phyloP scores from a whole-genome alignment of 2,888 invertebrate species.

The Cyclophora punctaria region DNA sequence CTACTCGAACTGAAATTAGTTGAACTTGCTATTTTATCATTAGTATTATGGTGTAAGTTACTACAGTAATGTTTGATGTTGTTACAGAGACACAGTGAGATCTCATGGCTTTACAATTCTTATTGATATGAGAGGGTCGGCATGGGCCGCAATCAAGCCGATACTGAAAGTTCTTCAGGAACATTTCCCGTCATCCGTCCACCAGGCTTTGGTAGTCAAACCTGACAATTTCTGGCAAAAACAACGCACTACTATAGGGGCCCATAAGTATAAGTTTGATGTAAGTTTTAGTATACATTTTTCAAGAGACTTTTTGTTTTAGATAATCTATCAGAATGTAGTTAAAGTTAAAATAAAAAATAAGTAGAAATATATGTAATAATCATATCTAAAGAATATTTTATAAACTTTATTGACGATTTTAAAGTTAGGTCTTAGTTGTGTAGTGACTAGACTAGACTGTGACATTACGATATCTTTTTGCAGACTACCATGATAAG shows the following conservation, averaged over 20 bases:
- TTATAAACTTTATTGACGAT: too few relatives aligned
- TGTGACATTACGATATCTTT: conserved; percentile 10
- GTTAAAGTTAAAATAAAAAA: background rate
- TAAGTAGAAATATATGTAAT: too few relatives aligned
- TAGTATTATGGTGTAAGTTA: background rate
- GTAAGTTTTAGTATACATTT: conserved; percentile 54
- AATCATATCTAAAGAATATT: background rate
- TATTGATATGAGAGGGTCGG: conserved; percentile 97
- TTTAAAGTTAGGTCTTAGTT: background rate
- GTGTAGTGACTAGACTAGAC: background rate
- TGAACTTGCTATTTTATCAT: background rate
- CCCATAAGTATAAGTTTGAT: conserved; percentile 99
- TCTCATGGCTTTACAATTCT: conserved; percentile 95
- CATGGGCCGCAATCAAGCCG: conserved; percentile 97
- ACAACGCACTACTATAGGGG: conserved; percentile 96
- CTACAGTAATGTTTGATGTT: conserved; percentile 10
- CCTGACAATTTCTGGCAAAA: conserved; percentile 99
- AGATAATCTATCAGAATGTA: too few relatives aligned
- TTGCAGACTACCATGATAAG: conserved; percentile 96
- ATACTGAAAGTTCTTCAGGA: conserved; percentile 98
- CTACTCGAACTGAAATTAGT: too few relatives aligned
- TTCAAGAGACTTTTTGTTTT: too few relatives aligned
- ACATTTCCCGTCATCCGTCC: conserved; percentile 93
- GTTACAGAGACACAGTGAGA: conserved; percentile 87
- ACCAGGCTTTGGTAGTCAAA: conserved; percentile 97